These are phyloP conservation scores for Lasius platythorax DNA, from an alignment of 2,888 invertebrate genomes.

Conservation along the genomic window DNA sequence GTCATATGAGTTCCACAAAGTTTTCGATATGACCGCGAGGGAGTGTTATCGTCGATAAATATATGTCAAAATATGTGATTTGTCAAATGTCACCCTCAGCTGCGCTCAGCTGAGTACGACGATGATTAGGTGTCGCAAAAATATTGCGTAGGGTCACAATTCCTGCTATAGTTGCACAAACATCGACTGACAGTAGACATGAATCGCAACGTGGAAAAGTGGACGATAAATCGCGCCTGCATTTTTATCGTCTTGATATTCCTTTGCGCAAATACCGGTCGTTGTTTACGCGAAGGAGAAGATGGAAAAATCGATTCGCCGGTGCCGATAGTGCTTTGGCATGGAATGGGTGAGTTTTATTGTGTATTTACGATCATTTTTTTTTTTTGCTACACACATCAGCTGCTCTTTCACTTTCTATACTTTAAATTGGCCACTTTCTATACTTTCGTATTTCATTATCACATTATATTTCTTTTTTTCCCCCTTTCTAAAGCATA, in stretches of 20 bases:
- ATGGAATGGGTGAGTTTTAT: conserved; percentile 65
- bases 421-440: background rate
- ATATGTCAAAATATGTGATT: background rate
- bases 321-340: conserved; percentile 66
- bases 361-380: no score
- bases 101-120: background rate
- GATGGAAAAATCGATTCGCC: background rate
- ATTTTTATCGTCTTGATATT: background rate
- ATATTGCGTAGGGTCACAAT: background rate
- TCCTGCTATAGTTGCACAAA: background rate
- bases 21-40: background rate
- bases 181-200: background rate
- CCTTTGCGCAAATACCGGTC: background rate
- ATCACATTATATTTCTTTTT: background rate
- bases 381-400: no score
- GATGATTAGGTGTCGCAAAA: conserved; percentile 30
- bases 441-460: background rate
- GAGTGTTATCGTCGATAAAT: background rate
- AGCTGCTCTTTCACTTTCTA: conserved; percentile 19
- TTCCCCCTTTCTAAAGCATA: background rate
- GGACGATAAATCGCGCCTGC: background rate
- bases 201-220: background rate
- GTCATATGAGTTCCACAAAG: background rate
- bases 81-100: background rate
- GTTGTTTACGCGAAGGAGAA: background rate